Base-by-base conservation (phyloP, 2,113 vertebrate genomes). In the Vicugna pacos region DNA sequence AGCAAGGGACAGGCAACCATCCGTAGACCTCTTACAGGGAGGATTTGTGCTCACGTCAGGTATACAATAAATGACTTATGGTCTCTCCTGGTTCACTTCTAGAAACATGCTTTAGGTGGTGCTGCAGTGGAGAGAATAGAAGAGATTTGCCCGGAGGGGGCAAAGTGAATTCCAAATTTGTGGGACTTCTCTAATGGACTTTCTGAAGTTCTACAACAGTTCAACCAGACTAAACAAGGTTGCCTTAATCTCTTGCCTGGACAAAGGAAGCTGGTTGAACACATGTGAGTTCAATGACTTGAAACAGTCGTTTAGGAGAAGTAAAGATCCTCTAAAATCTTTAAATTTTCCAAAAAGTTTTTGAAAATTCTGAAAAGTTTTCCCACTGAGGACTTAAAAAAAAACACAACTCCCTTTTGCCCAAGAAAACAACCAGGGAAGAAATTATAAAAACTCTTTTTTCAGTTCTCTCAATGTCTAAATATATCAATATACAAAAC, bases 401-500 rank as follows among this genome's bases (percentile, higher is more conserved):
- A 81, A 67, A 65, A 72, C 67, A 73, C 58, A 94, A 83, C 65
- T 75, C 65, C 38, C 52, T 92, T 96, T 93, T 87, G 69, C 76
- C 56, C 54, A 88, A 91, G 93, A 96, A 97, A 97, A 96, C 93
- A 89, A 89, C 93, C 88, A 94, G 93, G 95, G 97, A 97, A 97
- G 85, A 96, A 93, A 97, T 95, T 81, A 97, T 95, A 96, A 97
- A 96, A 97, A 76, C 73, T 92, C 70, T 94, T 95, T 94, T 95
- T 95, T 89, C 96, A 96, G 96, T 94, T 94, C 94, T 95, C 89
- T 93, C 95, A 91, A 95, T 96, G 96, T 97, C 97, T 98, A 98
- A 97, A 97, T 98, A 97, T 98, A 98, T 97, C 97, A 97, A 96
- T 97, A 97, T 83, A 97, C 95, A 97, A 98, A 97, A 96, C 96